These are phyloP conservation scores for Gavia stellata DNA, from an alignment of 2,113 vertebrate species.

Conservation along the genomic window DNA sequence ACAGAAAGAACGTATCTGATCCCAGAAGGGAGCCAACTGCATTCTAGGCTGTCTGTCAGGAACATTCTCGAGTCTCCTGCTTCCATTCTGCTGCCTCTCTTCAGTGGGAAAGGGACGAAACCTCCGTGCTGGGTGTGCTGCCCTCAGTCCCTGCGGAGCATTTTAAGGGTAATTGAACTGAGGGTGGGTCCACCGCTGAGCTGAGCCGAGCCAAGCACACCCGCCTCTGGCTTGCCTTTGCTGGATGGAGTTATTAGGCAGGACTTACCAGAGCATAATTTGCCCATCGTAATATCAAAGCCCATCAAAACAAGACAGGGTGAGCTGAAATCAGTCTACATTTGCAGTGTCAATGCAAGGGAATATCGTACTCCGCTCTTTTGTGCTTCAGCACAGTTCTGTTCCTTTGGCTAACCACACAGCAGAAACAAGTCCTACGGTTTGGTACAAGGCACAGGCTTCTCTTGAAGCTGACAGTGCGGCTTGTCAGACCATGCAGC, in stretches of 20 bases:
- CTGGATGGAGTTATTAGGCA: background rate
- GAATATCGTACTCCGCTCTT: background rate
- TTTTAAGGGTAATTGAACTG: background rate
- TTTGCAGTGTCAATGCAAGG: background rate
- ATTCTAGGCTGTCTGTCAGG: background rate
- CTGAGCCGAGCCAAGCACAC: background rate
- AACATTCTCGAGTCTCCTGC: background rate
- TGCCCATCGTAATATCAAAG: background rate
- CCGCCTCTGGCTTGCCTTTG: background rate
- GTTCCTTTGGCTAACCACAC: background rate
- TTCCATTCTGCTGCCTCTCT: background rate
- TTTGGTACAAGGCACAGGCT: background rate
- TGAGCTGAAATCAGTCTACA: background rate
- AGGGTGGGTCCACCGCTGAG: background rate
- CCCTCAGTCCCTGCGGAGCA: too few species aligned
- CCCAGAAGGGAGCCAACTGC: background rate
- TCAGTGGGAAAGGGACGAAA: background rate
- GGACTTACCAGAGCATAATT: background rate
- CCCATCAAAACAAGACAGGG: too few species aligned
- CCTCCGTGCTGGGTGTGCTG: background rate
- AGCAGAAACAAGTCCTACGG: background rate
- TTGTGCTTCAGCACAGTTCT: accelerated
- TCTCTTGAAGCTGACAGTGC: background rate
- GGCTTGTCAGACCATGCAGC: accelerated
- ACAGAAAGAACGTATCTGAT: background rate